Conservation (phyloP, 2,113 vertebrate species). For the Nesogale talazaci region DNA sequence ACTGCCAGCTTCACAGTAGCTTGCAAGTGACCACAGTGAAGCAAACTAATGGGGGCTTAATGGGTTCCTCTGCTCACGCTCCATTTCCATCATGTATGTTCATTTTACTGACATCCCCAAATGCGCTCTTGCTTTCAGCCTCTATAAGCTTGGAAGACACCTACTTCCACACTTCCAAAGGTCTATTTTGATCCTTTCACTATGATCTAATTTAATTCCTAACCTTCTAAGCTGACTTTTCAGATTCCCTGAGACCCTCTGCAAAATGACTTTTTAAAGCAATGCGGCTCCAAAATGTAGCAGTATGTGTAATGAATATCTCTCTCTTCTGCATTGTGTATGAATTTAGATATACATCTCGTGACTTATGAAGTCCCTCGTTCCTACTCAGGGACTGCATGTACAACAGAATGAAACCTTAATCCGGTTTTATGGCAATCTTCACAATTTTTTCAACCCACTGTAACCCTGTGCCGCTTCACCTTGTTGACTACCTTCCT, state of each 20-base stretch:
- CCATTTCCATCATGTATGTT: accelerated
- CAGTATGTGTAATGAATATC: accelerated
- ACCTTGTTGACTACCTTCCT: too few relatives aligned
- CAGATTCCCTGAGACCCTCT: too few relatives aligned
- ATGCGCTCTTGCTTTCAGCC: accelerated
- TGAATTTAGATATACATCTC: background rate
- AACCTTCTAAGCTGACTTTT: background rate
- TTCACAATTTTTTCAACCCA: too few relatives aligned
- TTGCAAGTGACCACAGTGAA: too few relatives aligned
- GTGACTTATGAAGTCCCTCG: background rate
- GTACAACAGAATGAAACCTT: too few relatives aligned
- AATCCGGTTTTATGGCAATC: too few relatives aligned
- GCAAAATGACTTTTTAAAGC: too few relatives aligned
- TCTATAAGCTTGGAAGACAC: background rate
- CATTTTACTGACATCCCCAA: background rate
- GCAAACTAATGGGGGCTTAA: too few relatives aligned
- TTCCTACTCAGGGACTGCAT: too few relatives aligned
- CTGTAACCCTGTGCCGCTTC: too few relatives aligned
- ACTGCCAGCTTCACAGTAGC: too few relatives aligned
- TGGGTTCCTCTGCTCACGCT: accelerated
- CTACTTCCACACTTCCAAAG: background rate
- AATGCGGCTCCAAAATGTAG: background rate
- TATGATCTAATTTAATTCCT: accelerated
- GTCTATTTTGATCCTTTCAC: too few relatives aligned
- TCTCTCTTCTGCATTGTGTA: accelerated